These are phyloP conservation scores for Folsomia manolachei DNA, from an alignment of 2,888 invertebrate genomes.

Conservation along the genomic window DNA sequence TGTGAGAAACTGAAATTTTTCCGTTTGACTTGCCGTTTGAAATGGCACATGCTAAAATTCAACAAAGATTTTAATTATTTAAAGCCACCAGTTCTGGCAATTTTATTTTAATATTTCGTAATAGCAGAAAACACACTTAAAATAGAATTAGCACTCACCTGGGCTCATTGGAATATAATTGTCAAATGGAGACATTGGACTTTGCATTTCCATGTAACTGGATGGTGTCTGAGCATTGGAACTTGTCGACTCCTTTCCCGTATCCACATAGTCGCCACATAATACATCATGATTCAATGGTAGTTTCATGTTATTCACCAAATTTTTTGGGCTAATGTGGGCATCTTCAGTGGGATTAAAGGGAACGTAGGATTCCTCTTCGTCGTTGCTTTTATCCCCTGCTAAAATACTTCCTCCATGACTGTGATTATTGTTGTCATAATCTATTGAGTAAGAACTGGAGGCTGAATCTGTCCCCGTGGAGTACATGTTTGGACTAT, in stretches of 20 bases:
- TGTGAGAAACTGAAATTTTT: conserved; percentile 45
- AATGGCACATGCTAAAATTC: neutral
- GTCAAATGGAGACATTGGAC: conserved; percentile 57
- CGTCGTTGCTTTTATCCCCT: conserved; percentile 43
- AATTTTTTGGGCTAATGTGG: conserved; percentile 16
- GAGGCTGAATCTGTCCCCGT: conserved; percentile 48
- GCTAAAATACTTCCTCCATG: conserved; percentile 11
- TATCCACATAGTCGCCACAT: conserved; percentile 48
- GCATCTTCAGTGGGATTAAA: conserved; percentile 43
- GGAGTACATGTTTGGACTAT: conserved; percentile 38
- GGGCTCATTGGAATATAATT: conserved; percentile 61
- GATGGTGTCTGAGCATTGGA: conserved; percentile 40
- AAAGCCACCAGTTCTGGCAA: too few species aligned
- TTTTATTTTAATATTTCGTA: too few species aligned
- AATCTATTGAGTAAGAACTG: conserved; percentile 45
- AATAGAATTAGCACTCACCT: conserved; percentile 50
- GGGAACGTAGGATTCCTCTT: conserved; percentile 46
- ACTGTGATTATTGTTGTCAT: conserved; percentile 47
- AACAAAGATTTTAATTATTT: too few species aligned
- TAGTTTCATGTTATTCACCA: conserved; percentile 35
- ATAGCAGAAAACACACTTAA: too few species aligned
- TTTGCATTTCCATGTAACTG: conserved; percentile 59
- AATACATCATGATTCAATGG: conserved; percentile 38
- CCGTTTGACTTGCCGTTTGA: conserved; percentile 10
- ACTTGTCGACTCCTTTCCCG: conserved; percentile 34